These are phyloP conservation scores for Gonioctena quinquepunctata DNA, from an alignment of 1,140 invertebrate genomes.

Conservation along the genomic window DNA sequence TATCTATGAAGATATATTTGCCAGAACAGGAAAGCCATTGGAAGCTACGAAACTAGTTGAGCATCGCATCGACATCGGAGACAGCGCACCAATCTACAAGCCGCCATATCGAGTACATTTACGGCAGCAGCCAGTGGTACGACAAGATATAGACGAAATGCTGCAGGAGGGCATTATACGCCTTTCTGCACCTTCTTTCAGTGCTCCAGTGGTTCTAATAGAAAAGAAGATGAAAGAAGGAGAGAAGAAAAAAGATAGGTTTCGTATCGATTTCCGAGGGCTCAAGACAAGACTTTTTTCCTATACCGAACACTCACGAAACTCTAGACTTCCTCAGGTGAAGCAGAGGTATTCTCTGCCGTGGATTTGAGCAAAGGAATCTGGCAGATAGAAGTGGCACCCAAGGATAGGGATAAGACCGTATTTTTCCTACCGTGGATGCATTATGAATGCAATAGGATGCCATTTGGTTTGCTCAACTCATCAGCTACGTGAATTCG, in stretches of 20 bases:
- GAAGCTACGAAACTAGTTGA: no score
- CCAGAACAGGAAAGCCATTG: no score
- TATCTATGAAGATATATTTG: no score
- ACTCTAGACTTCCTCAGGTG: conserved; percentile 53
- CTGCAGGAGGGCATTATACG: conserved; percentile 42
- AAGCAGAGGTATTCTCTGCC: conserved; percentile 49
- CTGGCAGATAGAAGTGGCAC: conserved; percentile 54
- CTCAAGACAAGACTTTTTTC: conserved; percentile 54
- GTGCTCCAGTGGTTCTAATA: no score
- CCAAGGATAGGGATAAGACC: conserved; percentile 53
- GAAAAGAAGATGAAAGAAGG: conserved; percentile 7
- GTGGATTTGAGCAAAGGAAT: conserved; percentile 56
- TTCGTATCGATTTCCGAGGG: no score
- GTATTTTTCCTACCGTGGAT: conserved; percentile 50
- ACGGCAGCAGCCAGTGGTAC: no score
- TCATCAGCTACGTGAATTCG: no score
- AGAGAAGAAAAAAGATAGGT: conserved; percentile 30
- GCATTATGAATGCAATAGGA: conserved; percentile 25
- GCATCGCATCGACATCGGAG: no score
- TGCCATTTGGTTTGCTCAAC: conserved; percentile 58
- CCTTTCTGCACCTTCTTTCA: conserved; percentile 32
- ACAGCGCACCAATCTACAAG: no score
- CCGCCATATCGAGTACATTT: no score
- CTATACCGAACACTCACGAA: no score
- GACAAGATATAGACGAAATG: no score